These are phyloP conservation scores for Cephalotes varians DNA, from an alignment of 2,888 invertebrate genomes.

Conservation along the genomic window DNA sequence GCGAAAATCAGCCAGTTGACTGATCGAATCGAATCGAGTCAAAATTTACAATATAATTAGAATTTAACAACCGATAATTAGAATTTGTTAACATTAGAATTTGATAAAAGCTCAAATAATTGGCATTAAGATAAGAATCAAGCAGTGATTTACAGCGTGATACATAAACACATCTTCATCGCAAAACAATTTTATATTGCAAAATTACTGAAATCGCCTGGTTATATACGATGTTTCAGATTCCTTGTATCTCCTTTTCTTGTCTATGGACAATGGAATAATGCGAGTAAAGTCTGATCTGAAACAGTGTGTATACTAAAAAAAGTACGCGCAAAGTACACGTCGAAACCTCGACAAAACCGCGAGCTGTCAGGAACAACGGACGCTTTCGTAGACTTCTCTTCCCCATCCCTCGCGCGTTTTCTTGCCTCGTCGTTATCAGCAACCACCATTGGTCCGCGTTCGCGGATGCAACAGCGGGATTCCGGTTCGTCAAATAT, in stretches of 20 bases:
- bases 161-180: neutral
- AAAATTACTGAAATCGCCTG: neutral
- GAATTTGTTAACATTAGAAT: too few species aligned
- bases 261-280: neutral
- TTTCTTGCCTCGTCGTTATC: slow-evolving; percentile 40
- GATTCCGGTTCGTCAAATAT: slow-evolving; percentile 46
- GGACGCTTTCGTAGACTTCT: slow-evolving; percentile 45
- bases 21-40: neutral
- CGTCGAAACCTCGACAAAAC: slow-evolving; percentile 52
- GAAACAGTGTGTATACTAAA: neutral
- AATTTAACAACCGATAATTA: neutral
- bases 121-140: neutral
- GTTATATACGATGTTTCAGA: neutral
- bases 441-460: neutral
- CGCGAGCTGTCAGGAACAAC: slow-evolving; percentile 40
- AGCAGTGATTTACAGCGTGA: neutral
- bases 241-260: neutral
- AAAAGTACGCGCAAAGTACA: slow-evolving; percentile 31
- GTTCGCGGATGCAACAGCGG: neutral
- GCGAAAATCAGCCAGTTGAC: too few species aligned
- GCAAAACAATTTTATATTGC: neutral
- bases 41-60: neutral
- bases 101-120: neutral
- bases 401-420: slow-evolving; percentile 6
- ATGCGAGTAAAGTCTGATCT: neutral